A percentile compares a stretch with the other conserved stretches of the same genome.
Evolutionary conservation across 2,797 vertebrate genomes (phyloP).

Genomic region (Lithobates sylvaticus): DNA sequence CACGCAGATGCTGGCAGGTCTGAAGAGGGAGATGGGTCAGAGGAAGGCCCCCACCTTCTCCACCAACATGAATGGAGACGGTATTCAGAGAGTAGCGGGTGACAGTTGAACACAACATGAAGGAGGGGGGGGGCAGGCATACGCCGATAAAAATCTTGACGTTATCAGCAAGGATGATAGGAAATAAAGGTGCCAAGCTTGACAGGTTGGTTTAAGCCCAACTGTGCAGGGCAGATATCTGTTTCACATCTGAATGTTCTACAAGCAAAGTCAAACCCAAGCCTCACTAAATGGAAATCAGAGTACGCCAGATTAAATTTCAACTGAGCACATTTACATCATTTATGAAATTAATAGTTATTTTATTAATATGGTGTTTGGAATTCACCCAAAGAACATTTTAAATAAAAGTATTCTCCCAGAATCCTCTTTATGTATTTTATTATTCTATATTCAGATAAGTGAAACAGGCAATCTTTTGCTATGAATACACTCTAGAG

Average conservation of each 20-base stretch:
- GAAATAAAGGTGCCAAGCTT: slow-evolving; percentile 35
- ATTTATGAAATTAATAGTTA: not conserved
- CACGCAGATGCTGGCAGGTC: slow-evolving; percentile 74
- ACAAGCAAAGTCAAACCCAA: not conserved
- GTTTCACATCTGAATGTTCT: slow-evolving; percentile 19
- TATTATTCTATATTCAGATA: not conserved
- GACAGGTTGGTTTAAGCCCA: slow-evolving; percentile 28
- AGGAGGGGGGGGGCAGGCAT: slow-evolving; percentile 46
- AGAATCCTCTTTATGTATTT: slow-evolving; percentile 3
- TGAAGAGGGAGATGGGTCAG: slow-evolving; percentile 66
- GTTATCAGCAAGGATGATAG: slow-evolving; percentile 30
- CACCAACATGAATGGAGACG: slow-evolving; percentile 51
- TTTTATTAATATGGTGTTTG: not conserved
- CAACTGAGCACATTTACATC: not conserved
- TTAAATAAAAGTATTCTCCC: not conserved
- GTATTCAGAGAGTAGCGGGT: slow-evolving; percentile 35
- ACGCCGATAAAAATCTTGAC: slow-evolving; percentile 29
- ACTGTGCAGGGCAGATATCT: slow-evolving; percentile 27
- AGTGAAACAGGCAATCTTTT: not conserved
- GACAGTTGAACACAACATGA: slow-evolving; percentile 52
- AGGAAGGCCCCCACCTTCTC: slow-evolving; percentile 27
- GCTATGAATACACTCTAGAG: not conserved
- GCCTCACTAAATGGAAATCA: not conserved
- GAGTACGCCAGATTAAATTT: not conserved
- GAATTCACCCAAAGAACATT: not conserved